phyloP scores from a whole-genome alignment of 2,797 vertebrate genomes.

The Pteropus rufus region DNA sequence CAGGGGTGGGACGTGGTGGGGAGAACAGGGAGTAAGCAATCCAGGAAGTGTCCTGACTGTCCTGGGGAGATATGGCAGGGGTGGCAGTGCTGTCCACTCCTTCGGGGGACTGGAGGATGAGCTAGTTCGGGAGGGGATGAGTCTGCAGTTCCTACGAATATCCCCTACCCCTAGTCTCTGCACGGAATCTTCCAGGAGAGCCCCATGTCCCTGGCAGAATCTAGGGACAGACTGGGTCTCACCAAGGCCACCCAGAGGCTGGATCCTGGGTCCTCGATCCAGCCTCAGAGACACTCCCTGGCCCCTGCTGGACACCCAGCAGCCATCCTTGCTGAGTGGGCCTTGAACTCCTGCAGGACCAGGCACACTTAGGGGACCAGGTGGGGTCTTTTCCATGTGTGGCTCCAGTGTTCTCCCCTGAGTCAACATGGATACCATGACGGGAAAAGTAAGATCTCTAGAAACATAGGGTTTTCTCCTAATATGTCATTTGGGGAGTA shows the following conservation, averaged over 20 bases:
- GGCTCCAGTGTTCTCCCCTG: not conserved
- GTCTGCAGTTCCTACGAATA: not conserved
- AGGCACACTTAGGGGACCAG: not conserved
- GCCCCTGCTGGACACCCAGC: too few relatives aligned
- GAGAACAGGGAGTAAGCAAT: not conserved
- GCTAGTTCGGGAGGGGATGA: not conserved
- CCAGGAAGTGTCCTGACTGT: not conserved
- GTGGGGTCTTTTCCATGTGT: too few relatives aligned
- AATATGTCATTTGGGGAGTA: not conserved
- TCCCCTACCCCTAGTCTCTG: not conserved
- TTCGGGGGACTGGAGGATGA: not conserved
- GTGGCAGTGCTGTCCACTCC: too few relatives aligned
- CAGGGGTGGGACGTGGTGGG: not conserved
- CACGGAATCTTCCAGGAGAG: not conserved
- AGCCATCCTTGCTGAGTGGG: rapidly evolving
- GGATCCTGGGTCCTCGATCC: not conserved
- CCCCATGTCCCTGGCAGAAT: not conserved
- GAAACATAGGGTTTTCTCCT: not conserved
- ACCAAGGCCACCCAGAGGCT: not conserved
- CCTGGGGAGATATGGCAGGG: not conserved
- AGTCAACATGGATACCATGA: not conserved
- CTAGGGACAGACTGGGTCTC: not conserved
- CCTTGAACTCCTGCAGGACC: not conserved
- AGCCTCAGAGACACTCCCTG: not conserved
- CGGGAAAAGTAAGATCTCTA: not conserved